These are phyloP conservation scores for Pteromalus puparum DNA, from an alignment of 1,140 invertebrate species.

Conservation along the genomic window DNA sequence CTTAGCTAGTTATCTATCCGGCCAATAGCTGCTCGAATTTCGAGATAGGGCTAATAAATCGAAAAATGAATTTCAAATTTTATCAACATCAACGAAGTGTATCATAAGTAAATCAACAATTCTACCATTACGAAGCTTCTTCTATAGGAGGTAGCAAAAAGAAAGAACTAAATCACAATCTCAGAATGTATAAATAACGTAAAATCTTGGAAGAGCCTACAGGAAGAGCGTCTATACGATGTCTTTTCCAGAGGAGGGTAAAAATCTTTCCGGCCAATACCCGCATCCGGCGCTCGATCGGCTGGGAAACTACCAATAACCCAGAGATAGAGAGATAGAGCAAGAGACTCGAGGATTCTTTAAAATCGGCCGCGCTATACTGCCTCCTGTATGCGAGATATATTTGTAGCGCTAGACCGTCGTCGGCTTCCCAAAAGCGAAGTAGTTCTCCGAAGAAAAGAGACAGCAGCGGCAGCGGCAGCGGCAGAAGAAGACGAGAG, in stretches of 20 bases:
- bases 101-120: too few species aligned
- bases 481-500: constrained; percentile 30
- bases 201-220: background rate
- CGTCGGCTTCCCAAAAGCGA: constrained; percentile 30
- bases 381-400: constrained; percentile 52
- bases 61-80: too few species aligned
- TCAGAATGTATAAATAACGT: constrained; percentile 11
- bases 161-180: background rate
- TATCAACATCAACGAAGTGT: too few species aligned
- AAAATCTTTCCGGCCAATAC: constrained; percentile 48
- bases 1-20: constrained; percentile 35
- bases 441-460: constrained; percentile 30
- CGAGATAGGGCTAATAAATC: background rate
- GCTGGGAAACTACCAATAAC: constrained; percentile 59
- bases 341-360: constrained; percentile 56
- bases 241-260: background rate
- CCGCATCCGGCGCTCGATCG: constrained; percentile 51
- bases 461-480: too few species aligned
- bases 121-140: too few species aligned
- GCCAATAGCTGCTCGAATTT: constrained; percentile 42
- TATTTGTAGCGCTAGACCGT: constrained; percentile 54
- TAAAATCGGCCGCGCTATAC: constrained; percentile 55
- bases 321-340: constrained; percentile 12
- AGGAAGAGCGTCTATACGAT: background rate
- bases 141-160: too few species aligned